Percentiles rank a stretch among this genome's conserved stretches.
These are phyloP conservation scores for Ophion obscuratus DNA, from an alignment of 2,888 invertebrate species.

Conservation along the genomic window DNA sequence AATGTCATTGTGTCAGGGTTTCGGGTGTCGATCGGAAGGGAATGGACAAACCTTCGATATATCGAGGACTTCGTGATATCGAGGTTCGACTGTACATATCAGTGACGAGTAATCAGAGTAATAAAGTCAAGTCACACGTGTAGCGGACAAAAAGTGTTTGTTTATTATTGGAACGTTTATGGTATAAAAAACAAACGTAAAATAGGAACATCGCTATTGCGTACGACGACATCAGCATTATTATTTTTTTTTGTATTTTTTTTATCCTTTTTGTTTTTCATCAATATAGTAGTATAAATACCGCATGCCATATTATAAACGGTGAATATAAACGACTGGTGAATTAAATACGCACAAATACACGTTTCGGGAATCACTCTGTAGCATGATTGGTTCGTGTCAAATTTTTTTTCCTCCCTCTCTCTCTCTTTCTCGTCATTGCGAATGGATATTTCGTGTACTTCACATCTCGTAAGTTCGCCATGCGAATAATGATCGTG, in stretches of 20 bases:
- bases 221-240: conserved; percentile 75
- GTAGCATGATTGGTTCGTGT: conserved; percentile 21
- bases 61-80: no score
- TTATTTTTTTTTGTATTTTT: conserved; percentile 43
- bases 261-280: conserved; percentile 45
- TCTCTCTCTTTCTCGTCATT: conserved; percentile 29
- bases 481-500: conserved; percentile 1
- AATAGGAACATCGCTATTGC: conserved; percentile 80
- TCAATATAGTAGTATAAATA: conserved; percentile 66
- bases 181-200: conserved; percentile 75
- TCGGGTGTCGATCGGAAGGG: no score
- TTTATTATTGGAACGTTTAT: conserved; percentile 75
- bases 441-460: conserved; percentile 41
- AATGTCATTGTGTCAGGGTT: no score
- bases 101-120: conserved; percentile 10
- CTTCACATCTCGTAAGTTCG: conserved; percentile 19
- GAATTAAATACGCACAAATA: conserved; percentile 64
- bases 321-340: conserved; percentile 67
- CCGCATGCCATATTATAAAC: conserved; percentile 67
- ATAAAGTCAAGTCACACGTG: conserved; percentile 44
- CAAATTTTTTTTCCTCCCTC: background rate
- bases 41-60: no score
- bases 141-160: conserved; percentile 75
- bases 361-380: conserved; percentile 51
- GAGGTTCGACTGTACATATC: background rate